Conservation (phyloP, 1,140 invertebrate genomes). For the Papilio machaon region DNA sequence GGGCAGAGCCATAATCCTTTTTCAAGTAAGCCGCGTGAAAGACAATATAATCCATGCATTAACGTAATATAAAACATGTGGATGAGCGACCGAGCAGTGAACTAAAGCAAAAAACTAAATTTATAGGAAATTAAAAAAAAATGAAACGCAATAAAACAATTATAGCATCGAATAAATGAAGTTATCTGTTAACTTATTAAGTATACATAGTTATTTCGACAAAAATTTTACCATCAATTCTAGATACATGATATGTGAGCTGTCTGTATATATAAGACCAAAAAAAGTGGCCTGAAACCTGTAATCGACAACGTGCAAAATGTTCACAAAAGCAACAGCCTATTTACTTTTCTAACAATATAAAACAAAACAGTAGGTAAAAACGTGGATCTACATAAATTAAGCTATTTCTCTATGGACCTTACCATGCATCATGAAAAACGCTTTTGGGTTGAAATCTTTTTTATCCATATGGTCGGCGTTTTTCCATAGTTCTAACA, state of each 20-base stretch:
- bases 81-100: not conserved
- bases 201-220: not conserved
- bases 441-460: slow-evolving; percentile 76
- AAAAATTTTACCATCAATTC: not conserved
- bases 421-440: slow-evolving; percentile 81
- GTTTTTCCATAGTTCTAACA: slow-evolving; percentile 76
- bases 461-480: slow-evolving; percentile 69
- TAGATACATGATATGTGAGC: not conserved
- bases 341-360: not conserved
- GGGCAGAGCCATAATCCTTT: not conserved
- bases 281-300: not conserved
- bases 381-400: slow-evolving; percentile 26
- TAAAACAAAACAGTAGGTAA: slow-evolving; percentile 14
- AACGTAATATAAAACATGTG: not conserved
- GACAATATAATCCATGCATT: not conserved
- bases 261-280: not conserved
- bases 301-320: not conserved
- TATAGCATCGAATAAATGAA: too few species aligned
- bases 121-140: not conserved
- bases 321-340: slow-evolving; percentile 1
- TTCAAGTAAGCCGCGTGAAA: not conserved
- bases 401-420: slow-evolving; percentile 52
- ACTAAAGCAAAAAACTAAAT: too few species aligned
- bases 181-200: too few species aligned
- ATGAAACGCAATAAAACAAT: not conserved